A percentile compares a stretch with the other conserved stretches of the same genome.
These are phyloP conservation scores for Molorchus minor DNA, from an alignment of 2,888 invertebrate genomes.

Conservation along the genomic window DNA sequence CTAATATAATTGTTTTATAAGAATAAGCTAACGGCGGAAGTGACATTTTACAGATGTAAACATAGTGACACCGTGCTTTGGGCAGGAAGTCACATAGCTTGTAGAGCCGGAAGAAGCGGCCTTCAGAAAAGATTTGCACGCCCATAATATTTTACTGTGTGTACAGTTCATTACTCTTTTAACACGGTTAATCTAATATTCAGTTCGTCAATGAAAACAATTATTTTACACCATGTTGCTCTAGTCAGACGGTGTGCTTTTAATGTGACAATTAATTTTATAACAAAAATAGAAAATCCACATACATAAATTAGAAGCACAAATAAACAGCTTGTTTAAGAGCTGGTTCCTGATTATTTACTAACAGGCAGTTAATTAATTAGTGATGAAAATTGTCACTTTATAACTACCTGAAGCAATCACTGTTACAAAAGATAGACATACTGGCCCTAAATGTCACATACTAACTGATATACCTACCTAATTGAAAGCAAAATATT, in stretches of 20 bases:
- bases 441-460: no score
- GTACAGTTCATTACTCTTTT: constrained; percentile 32
- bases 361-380: no score
- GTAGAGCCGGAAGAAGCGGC: constrained; percentile 37
- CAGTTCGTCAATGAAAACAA: constrained; percentile 9
- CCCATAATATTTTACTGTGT: constrained; percentile 29
- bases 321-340: no score
- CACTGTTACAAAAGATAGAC: no score
- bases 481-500: no score
- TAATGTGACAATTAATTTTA: not conserved
- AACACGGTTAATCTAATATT: constrained; percentile 10
- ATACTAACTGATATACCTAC: no score
- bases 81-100: constrained; percentile 46
- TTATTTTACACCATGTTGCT: constrained; percentile 14
- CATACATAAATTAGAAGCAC: no score
- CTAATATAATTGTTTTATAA: constrained; percentile 42
- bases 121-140: constrained; percentile 38
- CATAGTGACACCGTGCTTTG: constrained; percentile 48
- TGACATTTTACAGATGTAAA: constrained; percentile 52
- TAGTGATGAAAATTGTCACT: no score
- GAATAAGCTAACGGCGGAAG: constrained; percentile 44
- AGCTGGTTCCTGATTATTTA: no score
- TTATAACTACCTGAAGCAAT: no score
- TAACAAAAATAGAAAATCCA: no score
- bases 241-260: no score